Conservation (phyloP, 2,113 vertebrate species). For the Coptodon bakossiorum region DNA sequence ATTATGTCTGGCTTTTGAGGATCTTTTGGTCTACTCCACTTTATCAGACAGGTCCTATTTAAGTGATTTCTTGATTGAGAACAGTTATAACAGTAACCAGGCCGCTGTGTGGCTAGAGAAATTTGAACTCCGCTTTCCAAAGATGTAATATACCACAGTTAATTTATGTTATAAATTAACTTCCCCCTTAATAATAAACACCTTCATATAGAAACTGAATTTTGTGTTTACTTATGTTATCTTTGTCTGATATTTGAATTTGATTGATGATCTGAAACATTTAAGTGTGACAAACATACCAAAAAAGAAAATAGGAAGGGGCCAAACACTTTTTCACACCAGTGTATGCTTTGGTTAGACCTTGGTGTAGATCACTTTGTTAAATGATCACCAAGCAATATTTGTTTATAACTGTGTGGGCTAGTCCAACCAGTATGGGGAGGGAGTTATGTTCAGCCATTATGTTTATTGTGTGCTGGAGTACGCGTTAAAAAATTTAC, state of each 20-base stretch:
- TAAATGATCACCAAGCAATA: background rate
- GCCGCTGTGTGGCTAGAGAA: background rate
- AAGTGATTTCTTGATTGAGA: background rate
- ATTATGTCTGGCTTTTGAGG: background rate
- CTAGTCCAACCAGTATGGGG: background rate
- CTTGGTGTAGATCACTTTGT: background rate
- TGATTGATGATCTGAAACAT: background rate
- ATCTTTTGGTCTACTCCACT: background rate
- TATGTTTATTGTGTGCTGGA: background rate
- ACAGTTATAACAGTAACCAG: background rate
- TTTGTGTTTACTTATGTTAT: background rate
- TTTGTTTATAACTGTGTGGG: background rate
- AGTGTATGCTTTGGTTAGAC: background rate
- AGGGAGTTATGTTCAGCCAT: background rate
- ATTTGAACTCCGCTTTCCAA: background rate
- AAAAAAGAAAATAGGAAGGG: background rate
- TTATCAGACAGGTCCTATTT: background rate
- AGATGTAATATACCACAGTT: background rate
- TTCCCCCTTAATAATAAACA: background rate
- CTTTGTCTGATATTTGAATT: background rate
- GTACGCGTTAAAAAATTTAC: background rate
- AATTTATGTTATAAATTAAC: background rate
- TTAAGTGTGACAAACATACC: background rate
- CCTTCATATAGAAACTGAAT: background rate
- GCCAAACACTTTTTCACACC: background rate